Base-by-base conservation (phyloP, 2,888 invertebrate genomes). In the Alloscopus bannaensis region DNA sequence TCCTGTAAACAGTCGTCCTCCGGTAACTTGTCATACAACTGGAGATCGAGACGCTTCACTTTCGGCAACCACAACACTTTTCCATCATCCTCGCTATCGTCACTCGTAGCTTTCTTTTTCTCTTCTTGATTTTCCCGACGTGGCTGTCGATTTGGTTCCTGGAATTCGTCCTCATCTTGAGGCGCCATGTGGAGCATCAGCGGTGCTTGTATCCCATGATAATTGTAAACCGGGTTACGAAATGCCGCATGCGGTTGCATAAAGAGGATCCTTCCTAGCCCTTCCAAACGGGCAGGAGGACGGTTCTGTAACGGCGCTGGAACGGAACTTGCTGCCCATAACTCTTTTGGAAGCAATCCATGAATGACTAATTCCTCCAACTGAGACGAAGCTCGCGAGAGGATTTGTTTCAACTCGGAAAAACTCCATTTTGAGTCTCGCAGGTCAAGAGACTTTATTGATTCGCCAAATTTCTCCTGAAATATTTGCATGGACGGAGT, bases 381-480 rank as follows among this genome's bases (percentile, higher is more conserved):
- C 47, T 82, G 80, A 16, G 72, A 71, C 22, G 77, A 69, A 1
- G 72, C 71, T 40, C 68, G 16, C 20, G 59, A 50, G 31, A 82
- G 45, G 18, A 82, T 80, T 29, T 55, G 55, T 50, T 79, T 77
- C 16, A 82, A 20, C 24, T 80, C 80, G 18, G 40, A 20, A 36
- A 66, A 66, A 13, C 69, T 77, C 82, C 82, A 82, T 68, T 82
- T 80, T 11, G 82, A 80, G 28, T 82, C 82, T 24, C 79, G 42
- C 16, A 82, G 36, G 26, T 82, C 80, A 18, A 80, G 45, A n/a
- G 80, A 76, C 26, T 77, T 80, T 6, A 80, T 69, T 16, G 50
- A 50, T 6, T 60, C 22, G 1, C 80, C 73, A 62, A 55, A 73
- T 6, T 20, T 47, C 6, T 70, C 62, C n/a, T 77, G 47, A n/a